These are phyloP conservation scores for Brachirus orientalis DNA, from an alignment of 2,113 vertebrate genomes.

Conservation along the genomic window DNA sequence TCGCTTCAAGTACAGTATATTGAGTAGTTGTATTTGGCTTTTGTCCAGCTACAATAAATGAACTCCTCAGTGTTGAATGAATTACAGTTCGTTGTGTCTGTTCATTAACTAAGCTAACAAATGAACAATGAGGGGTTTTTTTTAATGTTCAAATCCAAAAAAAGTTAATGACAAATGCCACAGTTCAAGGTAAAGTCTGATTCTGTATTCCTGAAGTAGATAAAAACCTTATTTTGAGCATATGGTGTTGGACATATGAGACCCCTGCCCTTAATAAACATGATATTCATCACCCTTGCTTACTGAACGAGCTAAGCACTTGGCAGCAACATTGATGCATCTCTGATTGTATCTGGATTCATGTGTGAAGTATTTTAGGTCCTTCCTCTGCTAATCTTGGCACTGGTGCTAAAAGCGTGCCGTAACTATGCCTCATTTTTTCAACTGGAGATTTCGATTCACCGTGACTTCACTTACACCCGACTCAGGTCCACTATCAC, in stretches of 20 bases:
- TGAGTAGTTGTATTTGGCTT: slow-evolving; percentile 12
- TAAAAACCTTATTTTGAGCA: slow-evolving; percentile 31
- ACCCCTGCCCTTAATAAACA: slow-evolving; percentile 47
- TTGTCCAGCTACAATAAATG: slow-evolving; percentile 1
- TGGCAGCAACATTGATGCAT: slow-evolving; percentile 56
- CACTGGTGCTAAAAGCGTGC: slow-evolving; percentile 14
- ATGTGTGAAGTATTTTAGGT: slow-evolving; percentile 38
- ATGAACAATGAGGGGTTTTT: too few species aligned
- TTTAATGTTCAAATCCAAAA: background rate
- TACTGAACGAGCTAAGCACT: slow-evolving; percentile 55
- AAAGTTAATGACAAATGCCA: slow-evolving; percentile 28
- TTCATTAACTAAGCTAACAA: too few species aligned
- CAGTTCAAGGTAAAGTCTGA: too few species aligned
- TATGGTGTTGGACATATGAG: slow-evolving; percentile 34
- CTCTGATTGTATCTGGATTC: slow-evolving; percentile 43
- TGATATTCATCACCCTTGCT: slow-evolving; percentile 53
- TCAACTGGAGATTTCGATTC: slow-evolving; percentile 33
- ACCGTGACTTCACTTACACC: slow-evolving; percentile 19
- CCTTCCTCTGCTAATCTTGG: slow-evolving; percentile 43
- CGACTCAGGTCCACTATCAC: slow-evolving; percentile 8
- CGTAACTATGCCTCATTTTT: slow-evolving; percentile 35
- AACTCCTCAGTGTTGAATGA: slow-evolving; percentile 8
- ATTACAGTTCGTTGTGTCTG: too few species aligned
- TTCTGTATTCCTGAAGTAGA: slow-evolving; percentile 8
- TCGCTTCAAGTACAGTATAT: background rate